These are phyloP conservation scores for Pomatostomus ruficeps DNA, from an alignment of 2,113 vertebrate genomes.

Conservation along the genomic window DNA sequence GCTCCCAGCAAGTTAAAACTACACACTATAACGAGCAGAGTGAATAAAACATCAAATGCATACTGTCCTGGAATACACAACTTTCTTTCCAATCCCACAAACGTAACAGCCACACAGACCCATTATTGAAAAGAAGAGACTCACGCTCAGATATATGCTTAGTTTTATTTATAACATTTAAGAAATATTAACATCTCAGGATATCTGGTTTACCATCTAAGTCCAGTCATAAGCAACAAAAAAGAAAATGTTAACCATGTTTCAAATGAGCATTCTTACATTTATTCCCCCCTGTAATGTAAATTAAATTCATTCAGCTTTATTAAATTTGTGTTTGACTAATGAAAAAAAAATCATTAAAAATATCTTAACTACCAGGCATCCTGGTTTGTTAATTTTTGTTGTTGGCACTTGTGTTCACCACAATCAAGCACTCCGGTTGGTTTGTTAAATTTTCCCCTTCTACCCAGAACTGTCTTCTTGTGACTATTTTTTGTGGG, in stretches of 20 bases:
- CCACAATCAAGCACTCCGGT: constrained; percentile 41
- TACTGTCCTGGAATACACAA: neutral
- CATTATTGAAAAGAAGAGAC: constrained; percentile 61
- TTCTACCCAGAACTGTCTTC: constrained; percentile 18
- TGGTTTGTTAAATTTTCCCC: constrained; percentile 48
- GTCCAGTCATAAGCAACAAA: constrained; percentile 77
- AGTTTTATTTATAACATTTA: constrained; percentile 79
- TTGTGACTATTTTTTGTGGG: neutral
- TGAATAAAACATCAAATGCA: neutral
- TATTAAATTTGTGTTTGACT: constrained; percentile 55
- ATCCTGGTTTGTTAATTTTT: constrained; percentile 56
- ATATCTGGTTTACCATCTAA: constrained; percentile 73
- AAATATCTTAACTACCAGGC: constrained; percentile 64
- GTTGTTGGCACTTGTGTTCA: constrained; percentile 68
- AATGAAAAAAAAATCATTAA: constrained; percentile 50
- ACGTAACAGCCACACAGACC: neutral
- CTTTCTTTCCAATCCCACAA: neutral
- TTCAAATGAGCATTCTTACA: constrained; percentile 75
- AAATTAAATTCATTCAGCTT: constrained; percentile 67
- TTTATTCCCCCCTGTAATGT: constrained; percentile 50
- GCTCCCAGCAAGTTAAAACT: neutral
- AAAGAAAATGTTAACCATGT: constrained; percentile 71
- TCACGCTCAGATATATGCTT: constrained; percentile 59
- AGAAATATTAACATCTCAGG: constrained; percentile 79
- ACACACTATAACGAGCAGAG: accelerated